Evolutionary conservation across 2,113 vertebrate genomes (phyloP), one percentile per base, ranked within the genome.

Genomic region (Ophthalmolycus amberensis): DNA sequence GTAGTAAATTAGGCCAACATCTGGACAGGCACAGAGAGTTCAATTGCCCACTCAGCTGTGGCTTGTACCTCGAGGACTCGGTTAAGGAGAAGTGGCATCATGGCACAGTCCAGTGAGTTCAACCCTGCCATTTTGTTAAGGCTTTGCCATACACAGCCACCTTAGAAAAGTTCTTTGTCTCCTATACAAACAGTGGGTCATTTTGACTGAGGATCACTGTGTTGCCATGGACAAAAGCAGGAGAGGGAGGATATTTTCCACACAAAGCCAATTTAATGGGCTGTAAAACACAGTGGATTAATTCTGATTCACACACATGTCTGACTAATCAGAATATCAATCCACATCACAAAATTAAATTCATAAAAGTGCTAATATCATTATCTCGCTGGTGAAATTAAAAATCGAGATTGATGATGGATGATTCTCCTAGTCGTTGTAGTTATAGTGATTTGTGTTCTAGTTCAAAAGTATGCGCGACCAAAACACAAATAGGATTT

Each of bases 1-100:
- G 5, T 70, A 32, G 69, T 65, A 90, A 95, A 95, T 93, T 92
- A 94, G 93, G 93, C 81, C 93, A 95, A 94, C 93, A 95, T 94
- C 95, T 95, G 95, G 93, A 90, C 82, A 42, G 83, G 64, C 89
- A 90, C 72, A 67, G 82, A 82, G 82, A 84, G 78, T 85, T 90
- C 62, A 85, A 90, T 90, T 93, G 89, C 84, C 89, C 88, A 84
- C 79, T 94, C 87, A 88, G 85, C 89, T 92, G 90, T 90, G 89
- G 79, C 56, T 70, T 73, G 67, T 84, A 88, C 88, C 90, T 79
- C 58, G 3, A 88, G 88, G 90, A 80, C 86, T 85, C 32, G 22
- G 89, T 89, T 85, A 82, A 85, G 83, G 71, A 88, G 75, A 85
- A 80, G 38, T 74, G 74, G 86, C 83, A 81, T 77, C 44, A 20